phyloP scores from a whole-genome alignment of 2,113 vertebrate species.

The Clarias macrocephalus region DNA sequence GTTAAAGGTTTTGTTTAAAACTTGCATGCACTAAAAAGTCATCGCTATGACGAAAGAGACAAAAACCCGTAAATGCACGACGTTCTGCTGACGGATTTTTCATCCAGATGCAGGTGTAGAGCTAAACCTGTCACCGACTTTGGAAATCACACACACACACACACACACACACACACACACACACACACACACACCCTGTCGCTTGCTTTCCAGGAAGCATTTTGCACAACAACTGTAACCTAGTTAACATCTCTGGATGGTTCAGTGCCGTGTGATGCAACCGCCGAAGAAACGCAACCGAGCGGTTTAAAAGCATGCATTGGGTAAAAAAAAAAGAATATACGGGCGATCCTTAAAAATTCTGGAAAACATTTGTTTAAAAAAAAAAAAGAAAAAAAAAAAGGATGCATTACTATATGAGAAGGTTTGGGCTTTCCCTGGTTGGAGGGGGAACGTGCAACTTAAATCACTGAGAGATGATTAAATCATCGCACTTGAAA shows the following conservation, averaged over 20 bases:
- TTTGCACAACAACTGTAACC: constrained; percentile 28
- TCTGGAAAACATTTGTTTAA: neutral
- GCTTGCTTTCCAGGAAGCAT: constrained; percentile 41
- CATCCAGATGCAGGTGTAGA: constrained; percentile 17
- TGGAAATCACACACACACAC: constrained; percentile 33
- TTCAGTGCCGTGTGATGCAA: neutral
- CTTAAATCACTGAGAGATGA: neutral
- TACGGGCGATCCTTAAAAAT: neutral
- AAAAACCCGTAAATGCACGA: neutral
- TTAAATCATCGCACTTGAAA: neutral
- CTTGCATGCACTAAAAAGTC: neutral
- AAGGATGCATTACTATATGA: neutral
- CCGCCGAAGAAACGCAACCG: neutral
- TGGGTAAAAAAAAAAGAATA: neutral
- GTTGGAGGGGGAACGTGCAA: neutral
- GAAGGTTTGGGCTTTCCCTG: neutral
- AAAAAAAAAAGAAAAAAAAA: neutral
- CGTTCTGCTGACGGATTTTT: constrained; percentile 7
- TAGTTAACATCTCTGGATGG: neutral
- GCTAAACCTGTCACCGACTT: constrained; percentile 14
- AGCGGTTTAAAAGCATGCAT: neutral
- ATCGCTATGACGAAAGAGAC: neutral
- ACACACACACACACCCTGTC: neutral
- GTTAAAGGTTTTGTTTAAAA: neutral
- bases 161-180: neutral